Base-by-base conservation (phyloP, 2,113 vertebrate species). In the Athene noctua region DNA sequence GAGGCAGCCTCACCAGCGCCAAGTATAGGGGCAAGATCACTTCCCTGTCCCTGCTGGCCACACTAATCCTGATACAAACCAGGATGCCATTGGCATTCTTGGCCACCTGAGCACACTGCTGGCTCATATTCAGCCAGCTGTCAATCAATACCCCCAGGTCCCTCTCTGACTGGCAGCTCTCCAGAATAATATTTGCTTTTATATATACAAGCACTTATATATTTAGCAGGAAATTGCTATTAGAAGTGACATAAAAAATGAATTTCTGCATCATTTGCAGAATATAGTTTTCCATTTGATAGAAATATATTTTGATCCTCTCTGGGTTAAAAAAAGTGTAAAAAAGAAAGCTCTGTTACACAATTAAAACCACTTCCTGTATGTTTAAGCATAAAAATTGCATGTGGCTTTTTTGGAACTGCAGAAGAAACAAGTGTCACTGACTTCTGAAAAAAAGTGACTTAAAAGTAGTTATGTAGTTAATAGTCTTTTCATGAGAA, bases 341-440 rank as follows among this genome's bases (percentile, higher is more conserved):
- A 47, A 62, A 74, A 8, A 38, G 3, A 16, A 32, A 26, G 57
- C 4, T 38, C 16, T 13, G 22, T 17, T 26, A 32, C 15, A 67
- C 16, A 75, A 36, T 32, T 66, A 87, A 73, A 96, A 54, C 4
- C 20, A 51, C 13, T 54, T 71, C 25, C 15, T 68, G 1, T 42
- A 38, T 7, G 3, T 52, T 80, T 87, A 65, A 70, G 38, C 18
- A 52, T 32, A 57, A 61, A 71, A 84, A 57, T 26, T 52, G 7
- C 47, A 29, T 20, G 11, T 29, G 4, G 22, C 3, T 26, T 40
- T 81, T 96, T 77, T 65, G 18, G 36, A 73, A 83, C 23, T 72
- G 2, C 26, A n/a, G 26, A 3, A 79, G 13, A 82, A 85, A 66
- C 0, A 0, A 51, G 11, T 4, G 3, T 4, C 13, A 10, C 29